Conservation (phyloP, 1,140 invertebrate genomes). For the Brachionus rotundiformis region DNA sequence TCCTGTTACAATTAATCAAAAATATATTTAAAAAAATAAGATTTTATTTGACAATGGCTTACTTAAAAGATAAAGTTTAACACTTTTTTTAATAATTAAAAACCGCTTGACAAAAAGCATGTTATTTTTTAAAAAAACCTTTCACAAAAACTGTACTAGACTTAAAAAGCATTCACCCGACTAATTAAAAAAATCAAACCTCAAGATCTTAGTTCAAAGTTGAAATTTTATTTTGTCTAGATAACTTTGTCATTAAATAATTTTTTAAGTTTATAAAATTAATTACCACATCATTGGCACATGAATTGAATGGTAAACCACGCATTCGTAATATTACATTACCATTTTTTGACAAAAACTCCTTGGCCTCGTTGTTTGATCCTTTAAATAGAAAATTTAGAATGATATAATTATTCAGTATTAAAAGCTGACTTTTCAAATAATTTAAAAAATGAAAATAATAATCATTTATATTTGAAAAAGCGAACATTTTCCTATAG, state of each 20-base stretch:
- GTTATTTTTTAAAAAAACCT: too few species aligned
- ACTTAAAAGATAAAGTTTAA: too few species aligned
- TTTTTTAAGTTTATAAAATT: neutral
- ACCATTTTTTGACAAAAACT: slow-evolving; percentile 65
- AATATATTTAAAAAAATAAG: too few species aligned
- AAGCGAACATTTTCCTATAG: neutral
- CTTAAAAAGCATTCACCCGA: too few species aligned
- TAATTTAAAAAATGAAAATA: neutral
- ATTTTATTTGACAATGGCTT: too few species aligned
- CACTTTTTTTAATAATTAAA: too few species aligned
- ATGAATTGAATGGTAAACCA: slow-evolving; percentile 94
- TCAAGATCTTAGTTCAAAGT: too few species aligned
- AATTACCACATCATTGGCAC: slow-evolving; percentile 92
- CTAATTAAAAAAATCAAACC: neutral
- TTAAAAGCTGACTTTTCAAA: slow-evolving; percentile 29
- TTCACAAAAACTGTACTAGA: too few species aligned
- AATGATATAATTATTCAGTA: neutral
- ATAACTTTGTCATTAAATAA: too few species aligned
- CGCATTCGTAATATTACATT: slow-evolving; percentile 97
- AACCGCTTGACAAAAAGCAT: too few species aligned
- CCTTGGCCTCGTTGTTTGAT: slow-evolving; percentile 89
- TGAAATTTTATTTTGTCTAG: too few species aligned
- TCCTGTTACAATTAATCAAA: too few species aligned
- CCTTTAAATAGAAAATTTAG: slow-evolving; percentile 65
- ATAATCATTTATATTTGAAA: neutral